Base-by-base conservation (phyloP, 2,888 invertebrate species). In the Drosophila limbata region DNA sequence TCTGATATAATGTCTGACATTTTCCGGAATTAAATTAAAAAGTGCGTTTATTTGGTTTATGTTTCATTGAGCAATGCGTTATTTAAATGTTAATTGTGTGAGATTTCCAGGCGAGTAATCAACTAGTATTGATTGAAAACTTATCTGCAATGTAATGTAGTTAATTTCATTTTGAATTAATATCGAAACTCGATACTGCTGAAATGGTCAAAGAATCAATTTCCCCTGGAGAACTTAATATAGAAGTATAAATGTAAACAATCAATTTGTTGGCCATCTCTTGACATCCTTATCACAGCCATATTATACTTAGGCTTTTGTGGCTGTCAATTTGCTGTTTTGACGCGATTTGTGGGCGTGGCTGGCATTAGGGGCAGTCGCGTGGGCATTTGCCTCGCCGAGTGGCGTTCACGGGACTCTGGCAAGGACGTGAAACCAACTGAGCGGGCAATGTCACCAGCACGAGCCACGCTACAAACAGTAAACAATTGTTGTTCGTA, bases 401-500 rank as follows among this genome's bases (percentile, higher is more conserved):
- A 76, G 80, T 76, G 88, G 74, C 82, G 72, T 59, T 71, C 69
- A 74, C 76, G 55, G 72, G 76, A 62, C 71, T 50, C 63, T 64
- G 59, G 65, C 79, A 73, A 88, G 84, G 89, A 80, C 77, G 72
- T 80, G 73, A 66, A 75, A 78, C 88, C 88, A 89, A 74, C 90
- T 79, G 80, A 87, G 79, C 83, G 79, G 81, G 78, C 88, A 84
- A 87, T 84, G 84, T 90, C 87, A 88, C 79, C 79, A 81, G 81
- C 90, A 86, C 77, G 69, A 68, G 65, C 45, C 63, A 33, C 72
- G 57, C 50, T 62, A 50, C 69, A 64, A 67, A 56, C 78, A 65
- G 70, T 64, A 67, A 79, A 67, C 77, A 81, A 81, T 81, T 68
- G 62, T 75, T 72, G 59, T 47, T 31, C 31, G 25, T 31, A 28